Base-by-base conservation (phyloP, 2,888 invertebrate genomes). In the Hypomecis atomaria region DNA sequence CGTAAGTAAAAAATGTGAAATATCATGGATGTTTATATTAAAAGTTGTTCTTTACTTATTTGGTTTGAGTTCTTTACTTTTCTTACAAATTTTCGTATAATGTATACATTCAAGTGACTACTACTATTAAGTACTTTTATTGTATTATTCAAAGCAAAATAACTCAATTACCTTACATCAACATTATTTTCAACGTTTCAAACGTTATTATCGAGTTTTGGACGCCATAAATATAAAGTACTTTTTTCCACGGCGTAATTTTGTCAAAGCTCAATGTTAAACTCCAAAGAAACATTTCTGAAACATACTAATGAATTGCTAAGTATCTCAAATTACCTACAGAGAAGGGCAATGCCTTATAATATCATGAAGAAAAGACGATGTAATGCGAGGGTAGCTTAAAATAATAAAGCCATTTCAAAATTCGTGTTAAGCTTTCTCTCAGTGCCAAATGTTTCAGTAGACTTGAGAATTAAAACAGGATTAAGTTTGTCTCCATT, bases 391-490 rank as follows among this genome's bases (percentile, higher is more conserved):
- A 66, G 54, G 48, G 65, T 62, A 62, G 70, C 66, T 71, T 70
- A 70, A 68, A 66, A 69, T 66, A 66, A 71, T 71, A 71, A 71
- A 69, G 62, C 56, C 66, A 71, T 66, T 65, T 65, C 8, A 62
- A 70, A 69, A 66, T 68, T 65, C 58, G 62, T 65, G 68, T 59
- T 65, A 68, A 68, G 68, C 62, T 66, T 63, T 65, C 62, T 64
- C 60, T 59, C 66, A 49, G 55, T 55, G 61, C 52, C 37, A 62
- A 62, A 57, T 59, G 54, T 61, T 61, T 43, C 54, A 42, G 70
- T 64, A 57, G 68, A 66, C 61, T 67, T 66, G 45, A 38, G 61
- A 63, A 56, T 62, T 68, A 55, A 68, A 66, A 67, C 68, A 59
- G 65, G 47, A 56, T 47, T 47, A 56, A 37, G 58, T 69, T 65